Conservation (phyloP, 2,888 invertebrate species). For the Mythimna loreyi region DNA sequence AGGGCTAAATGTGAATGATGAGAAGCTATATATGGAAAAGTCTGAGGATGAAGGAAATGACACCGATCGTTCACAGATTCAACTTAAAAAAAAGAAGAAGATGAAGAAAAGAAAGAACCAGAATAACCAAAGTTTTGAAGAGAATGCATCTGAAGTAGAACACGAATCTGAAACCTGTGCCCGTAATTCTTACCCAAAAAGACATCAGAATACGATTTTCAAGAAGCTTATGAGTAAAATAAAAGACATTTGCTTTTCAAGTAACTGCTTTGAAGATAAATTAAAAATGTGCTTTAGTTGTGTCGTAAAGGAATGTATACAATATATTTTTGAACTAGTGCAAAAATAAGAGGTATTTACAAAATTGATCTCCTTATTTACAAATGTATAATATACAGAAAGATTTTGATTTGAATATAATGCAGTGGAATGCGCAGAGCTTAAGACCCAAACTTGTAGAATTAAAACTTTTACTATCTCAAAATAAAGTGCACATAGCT, state of each 20-base stretch:
- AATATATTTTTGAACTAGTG: not conserved
- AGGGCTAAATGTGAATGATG: not conserved
- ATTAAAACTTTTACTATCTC: too few relatives aligned
- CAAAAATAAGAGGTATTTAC: conserved; percentile 1
- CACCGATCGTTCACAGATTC: not conserved
- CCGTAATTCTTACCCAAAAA: not conserved
- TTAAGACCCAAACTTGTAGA: too few relatives aligned
- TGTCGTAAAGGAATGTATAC: not conserved
- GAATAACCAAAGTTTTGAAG: not conserved
- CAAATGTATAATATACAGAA: not conserved
- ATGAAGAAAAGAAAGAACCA: not conserved
- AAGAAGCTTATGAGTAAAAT: not conserved
- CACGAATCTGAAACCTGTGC: not conserved
- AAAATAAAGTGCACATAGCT: too few relatives aligned
- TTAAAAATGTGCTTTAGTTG: conserved; percentile 2
- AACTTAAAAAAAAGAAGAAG: not conserved
- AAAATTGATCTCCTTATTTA: not conserved
- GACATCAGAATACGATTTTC: not conserved
- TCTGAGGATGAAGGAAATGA: not conserved
- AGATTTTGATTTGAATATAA: not conserved
- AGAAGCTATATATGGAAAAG: not conserved
- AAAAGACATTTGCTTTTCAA: conserved; percentile 1
- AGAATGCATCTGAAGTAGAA: not conserved
- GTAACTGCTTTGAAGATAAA: not conserved
- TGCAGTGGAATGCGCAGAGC: too few relatives aligned